phyloP scores from a whole-genome alignment of 2,797 vertebrate species.

The Alauda arvensis region DNA sequence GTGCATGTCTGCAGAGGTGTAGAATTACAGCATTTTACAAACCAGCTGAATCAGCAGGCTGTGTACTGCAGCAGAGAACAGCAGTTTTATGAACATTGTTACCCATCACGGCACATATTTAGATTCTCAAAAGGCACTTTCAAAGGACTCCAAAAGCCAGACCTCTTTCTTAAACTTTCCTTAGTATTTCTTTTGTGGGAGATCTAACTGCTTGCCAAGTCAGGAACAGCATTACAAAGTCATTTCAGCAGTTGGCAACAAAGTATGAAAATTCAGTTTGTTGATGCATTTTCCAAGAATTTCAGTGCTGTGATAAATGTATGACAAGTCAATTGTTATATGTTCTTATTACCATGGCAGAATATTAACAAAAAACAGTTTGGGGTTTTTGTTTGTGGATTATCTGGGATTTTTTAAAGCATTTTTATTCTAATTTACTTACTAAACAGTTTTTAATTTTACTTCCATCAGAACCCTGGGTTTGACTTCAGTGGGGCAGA shows the following conservation, averaged over 20 bases:
- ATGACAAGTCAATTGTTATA: fast-evolving
- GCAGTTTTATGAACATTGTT: not conserved
- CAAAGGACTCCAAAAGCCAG: not conserved
- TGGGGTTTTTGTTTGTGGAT: not conserved
- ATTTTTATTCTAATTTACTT: not conserved
- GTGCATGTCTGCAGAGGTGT: not conserved
- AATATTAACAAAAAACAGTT: not conserved
- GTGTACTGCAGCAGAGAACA: not conserved
- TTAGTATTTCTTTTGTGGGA: not conserved
- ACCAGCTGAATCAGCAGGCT: not conserved
- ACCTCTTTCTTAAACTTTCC: not conserved
- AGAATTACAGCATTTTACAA: not conserved
- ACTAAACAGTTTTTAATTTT: not conserved
- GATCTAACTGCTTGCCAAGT: not conserved
- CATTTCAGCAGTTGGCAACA: not conserved
- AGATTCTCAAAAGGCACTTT: not conserved
- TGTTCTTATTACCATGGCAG: not conserved
- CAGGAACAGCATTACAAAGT: not conserved
- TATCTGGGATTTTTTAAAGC: not conserved
- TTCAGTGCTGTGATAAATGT: not conserved
- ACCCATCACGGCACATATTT: not conserved
- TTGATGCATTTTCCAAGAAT: not conserved
- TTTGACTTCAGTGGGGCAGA: conserved; percentile 98
- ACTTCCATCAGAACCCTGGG: conserved; percentile 86
- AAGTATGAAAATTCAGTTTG: not conserved